Conservation (phyloP, 1,140 invertebrate species). For the Drosophila kikkawai region DNA sequence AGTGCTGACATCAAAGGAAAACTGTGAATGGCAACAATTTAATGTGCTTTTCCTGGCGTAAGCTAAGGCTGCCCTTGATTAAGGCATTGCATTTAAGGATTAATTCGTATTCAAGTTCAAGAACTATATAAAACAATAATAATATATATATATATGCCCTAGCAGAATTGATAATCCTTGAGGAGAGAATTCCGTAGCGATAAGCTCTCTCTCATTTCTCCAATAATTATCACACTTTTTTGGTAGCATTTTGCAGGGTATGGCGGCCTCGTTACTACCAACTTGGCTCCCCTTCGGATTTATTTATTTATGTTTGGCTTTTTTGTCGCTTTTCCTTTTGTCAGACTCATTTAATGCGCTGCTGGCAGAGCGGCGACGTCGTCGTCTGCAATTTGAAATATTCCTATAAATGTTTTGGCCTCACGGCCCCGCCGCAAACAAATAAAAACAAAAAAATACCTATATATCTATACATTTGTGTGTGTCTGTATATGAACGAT, state of each 20-base stretch:
- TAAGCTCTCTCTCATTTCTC: no score
- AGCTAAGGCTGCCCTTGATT: neutral
- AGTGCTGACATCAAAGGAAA: constrained; percentile 31
- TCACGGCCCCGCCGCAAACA: constrained; percentile 57
- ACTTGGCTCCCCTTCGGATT: constrained; percentile 8
- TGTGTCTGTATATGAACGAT: constrained; percentile 56
- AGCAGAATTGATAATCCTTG: no score
- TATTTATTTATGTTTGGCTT: constrained; percentile 55
- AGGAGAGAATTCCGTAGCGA: no score
- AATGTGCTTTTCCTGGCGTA: neutral
- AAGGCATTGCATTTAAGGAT: neutral
- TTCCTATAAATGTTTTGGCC: constrained; percentile 76
- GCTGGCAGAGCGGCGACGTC: constrained; percentile 24
- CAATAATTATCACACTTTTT: neutral
- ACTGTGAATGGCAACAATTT: constrained; percentile 8
- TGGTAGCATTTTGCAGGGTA: constrained; percentile 18
- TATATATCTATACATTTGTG: neutral
- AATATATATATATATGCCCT: no score
- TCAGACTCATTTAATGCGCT: constrained; percentile 61
- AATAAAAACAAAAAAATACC: constrained; percentile 36
- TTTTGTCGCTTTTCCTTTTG: constrained; percentile 46
- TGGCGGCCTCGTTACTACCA: neutral
- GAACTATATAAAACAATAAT: no score
- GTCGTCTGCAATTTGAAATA: constrained; percentile 70
- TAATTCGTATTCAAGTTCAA: no score